Base-by-base conservation (phyloP, 2,797 vertebrate species). In the Anguilla marmorata region DNA sequence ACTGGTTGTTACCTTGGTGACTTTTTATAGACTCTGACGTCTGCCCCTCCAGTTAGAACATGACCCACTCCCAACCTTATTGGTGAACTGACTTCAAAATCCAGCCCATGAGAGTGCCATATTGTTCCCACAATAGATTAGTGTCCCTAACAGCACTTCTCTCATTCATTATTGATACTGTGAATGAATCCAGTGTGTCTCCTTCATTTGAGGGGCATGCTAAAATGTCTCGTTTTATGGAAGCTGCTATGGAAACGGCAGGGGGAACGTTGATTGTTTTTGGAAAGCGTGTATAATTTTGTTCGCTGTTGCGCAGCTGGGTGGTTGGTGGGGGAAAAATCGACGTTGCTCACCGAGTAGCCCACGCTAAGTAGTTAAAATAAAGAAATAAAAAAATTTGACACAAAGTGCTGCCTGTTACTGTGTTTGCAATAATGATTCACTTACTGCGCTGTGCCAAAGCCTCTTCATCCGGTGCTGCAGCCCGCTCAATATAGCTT, bases 331-430 rank as follows among this genome's bases (percentile, higher is more conserved):
- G 66, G 33, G 85, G 63, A 69, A 85, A 86, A 79, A 80, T 2
- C 58, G 86, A 87, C 72, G 24, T 11, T 19, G 48, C 63, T 72
- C 3, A 27, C 11, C 21, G 16, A 41, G 24, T 86, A 41, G 76
- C 83, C 83, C 50, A 8, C n/a, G 24, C 60, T 27, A 87, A 87
- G 50, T 30, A 48, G 48, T 56, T 8, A 41, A 33, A 58, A 33
- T 54, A 84, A 52, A 41, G 45, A 16, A 45, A 56, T 52, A 27
- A 58, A 56, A 87, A 30, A 69, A 54, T 1, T 1, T 4, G 41
- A 74, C 45, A 74, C 37, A 72, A 74, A 74, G 63, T 69, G 45
- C 45, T 60, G 66, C 85, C 85, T 86, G 85, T 52, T 86, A 52
- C 66, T 50, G 85, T 56, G 41, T 41, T 24, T 69, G 72, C 27